Evolutionary conservation across 1,140 invertebrate species (phyloP), one percentile per base, ranked within the genome.

Genomic region (Antheraea mylitta): DNA sequence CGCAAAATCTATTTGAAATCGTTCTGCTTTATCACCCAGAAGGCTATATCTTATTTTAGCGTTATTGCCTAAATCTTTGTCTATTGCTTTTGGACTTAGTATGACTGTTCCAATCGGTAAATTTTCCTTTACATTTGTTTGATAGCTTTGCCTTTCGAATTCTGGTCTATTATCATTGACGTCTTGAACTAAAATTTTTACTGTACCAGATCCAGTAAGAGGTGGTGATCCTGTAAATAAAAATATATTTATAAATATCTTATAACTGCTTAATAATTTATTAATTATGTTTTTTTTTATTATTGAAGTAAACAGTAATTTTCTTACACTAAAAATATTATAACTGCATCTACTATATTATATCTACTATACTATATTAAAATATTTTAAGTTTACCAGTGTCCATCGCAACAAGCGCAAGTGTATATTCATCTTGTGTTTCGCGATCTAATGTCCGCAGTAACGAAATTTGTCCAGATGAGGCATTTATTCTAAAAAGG

Each of bases 131-230:
- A 98, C 94, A 30, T 86, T 94, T 0, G 96, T 95, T 76, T 94
- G 94, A 85, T 98, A 98, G 30, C 95, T 95, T 79, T 96, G 95
- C 68, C 96, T 93, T 76, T 95, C 95, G 80, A 97, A 97, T 76
- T 96, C 95, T 0, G 98, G 98, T 77, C 94, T 96, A 86, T 99
- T 97, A 87, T 99, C 98, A 87, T 99, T 99, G 38, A 98, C 95
- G 86, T 99, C 98, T 87, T 98, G 95, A 7, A 99, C 97, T 61
- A 98, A 93, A 48, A 99, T 95, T 76, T 94, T 94, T 2, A 99
- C 95, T 45, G 96, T 96, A 45, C 97, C 97, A 0, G 97, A 96
- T 64, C 97, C 97, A 16, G 97, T 98, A 19, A 98, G 91, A 3
- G 97, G 96, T 18, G 97, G 97, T 18, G 96, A 97, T 68, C 97